phyloP scores from a whole-genome alignment of 2,797 vertebrate genomes.

The Parauchenoglanis ngamensis region DNA sequence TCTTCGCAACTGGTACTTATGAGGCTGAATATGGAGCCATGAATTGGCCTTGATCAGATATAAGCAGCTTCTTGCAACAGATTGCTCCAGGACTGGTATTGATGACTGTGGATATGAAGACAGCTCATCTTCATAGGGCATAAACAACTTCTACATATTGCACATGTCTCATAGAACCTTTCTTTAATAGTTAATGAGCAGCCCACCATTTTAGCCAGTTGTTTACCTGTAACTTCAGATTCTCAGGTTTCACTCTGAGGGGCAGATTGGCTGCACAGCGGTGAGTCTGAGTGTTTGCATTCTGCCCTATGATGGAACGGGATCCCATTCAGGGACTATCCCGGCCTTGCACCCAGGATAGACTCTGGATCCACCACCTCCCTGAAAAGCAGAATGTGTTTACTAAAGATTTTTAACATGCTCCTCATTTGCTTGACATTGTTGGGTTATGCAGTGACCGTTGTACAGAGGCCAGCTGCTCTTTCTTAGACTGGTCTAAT shows the following conservation, averaged over 20 bases:
- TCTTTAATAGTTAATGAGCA: background rate
- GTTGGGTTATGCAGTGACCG: background rate
- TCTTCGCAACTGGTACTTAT: background rate
- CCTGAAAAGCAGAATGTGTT: background rate
- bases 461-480: background rate
- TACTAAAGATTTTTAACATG: conserved; percentile 4
- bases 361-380: background rate
- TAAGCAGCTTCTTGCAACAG: background rate
- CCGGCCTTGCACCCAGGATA: background rate
- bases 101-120: background rate
- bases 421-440: background rate
- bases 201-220: background rate
- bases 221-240: background rate
- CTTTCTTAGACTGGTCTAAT: background rate
- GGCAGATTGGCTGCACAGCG: background rate
- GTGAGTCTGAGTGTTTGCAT: background rate
- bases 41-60: background rate
- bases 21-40: background rate
- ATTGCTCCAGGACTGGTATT: background rate
- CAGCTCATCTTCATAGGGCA: background rate
- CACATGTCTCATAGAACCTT: background rate
- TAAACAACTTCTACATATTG: background rate
- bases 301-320: background rate
- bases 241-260: background rate
- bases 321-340: background rate